Percentiles rank a stretch among this genome's conserved stretches.
Conservation (phyloP, 2,888 invertebrate genomes). For the Gastracanthus pulcherrimus region DNA sequence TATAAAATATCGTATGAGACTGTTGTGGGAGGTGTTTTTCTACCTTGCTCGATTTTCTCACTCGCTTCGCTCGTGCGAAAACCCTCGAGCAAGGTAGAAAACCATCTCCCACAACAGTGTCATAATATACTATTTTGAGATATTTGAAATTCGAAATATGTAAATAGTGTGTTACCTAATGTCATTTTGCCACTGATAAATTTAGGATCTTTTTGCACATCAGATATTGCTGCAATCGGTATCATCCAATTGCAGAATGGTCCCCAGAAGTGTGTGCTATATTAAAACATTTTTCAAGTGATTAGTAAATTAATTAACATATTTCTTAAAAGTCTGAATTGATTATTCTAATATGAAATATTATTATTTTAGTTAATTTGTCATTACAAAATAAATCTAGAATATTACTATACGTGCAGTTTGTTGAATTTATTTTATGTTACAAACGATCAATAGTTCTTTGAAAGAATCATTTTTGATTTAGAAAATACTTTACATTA, state of each 20-base stretch:
- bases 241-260: slow-evolving; percentile 99
- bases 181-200: slow-evolving; percentile 98
- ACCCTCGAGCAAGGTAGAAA: no score
- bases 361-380: no score
- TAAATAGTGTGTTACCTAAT: slow-evolving; percentile 26
- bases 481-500: not conserved
- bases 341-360: slow-evolving; percentile 8
- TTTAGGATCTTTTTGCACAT: slow-evolving; percentile 92
- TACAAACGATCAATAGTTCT: no score
- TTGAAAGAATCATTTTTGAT: not conserved
- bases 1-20: no score
- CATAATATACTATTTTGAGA: not conserved
- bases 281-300: not conserved
- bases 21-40: no score
- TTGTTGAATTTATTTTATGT: no score
- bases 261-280: slow-evolving; percentile 98
- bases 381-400: no score
- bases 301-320: not conserved
- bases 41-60: no score
- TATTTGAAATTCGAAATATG: not conserved
- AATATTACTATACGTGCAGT: no score
- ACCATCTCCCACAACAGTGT: no score
- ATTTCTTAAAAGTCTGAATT: not conserved
- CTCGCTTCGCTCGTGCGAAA: no score
- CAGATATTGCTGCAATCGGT: slow-evolving; percentile 95